A percentile compares a stretch with the other conserved stretches of the same genome.
phyloP scores from a whole-genome alignment of 2,797 vertebrate genomes.

The Rhinophrynus dorsalis region DNA sequence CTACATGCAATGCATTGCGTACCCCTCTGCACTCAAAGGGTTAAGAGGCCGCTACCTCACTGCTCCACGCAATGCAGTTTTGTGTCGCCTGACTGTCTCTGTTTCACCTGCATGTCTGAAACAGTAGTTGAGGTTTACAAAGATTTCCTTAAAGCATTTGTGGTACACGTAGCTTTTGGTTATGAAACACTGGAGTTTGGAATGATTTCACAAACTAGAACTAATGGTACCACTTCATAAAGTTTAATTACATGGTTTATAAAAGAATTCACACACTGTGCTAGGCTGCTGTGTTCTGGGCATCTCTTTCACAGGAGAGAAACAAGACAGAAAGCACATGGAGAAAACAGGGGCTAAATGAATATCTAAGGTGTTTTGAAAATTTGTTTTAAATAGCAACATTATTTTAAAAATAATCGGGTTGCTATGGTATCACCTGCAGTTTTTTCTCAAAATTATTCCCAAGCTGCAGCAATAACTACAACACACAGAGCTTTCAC shows the following conservation, averaged over 20 bases:
- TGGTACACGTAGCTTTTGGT: not conserved
- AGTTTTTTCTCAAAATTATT: constrained; percentile 16
- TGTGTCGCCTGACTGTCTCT: not conserved
- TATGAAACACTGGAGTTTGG: not conserved
- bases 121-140: not conserved
- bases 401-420: constrained; percentile 22
- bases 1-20: no score
- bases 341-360: constrained; percentile 36
- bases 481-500: constrained; percentile 22
- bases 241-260: not conserved
- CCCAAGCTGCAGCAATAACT: constrained; percentile 12
- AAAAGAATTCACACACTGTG: constrained; percentile 22
- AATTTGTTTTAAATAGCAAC: constrained; percentile 40
- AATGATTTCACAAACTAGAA: constrained; percentile 6
- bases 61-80: no score
- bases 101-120: not conserved
- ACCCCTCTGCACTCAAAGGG: no score
- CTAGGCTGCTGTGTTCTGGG: constrained; percentile 5
- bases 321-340: constrained; percentile 22
- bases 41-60: no score
- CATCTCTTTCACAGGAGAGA: constrained; percentile 3
- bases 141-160: not conserved
- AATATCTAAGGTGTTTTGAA: constrained; percentile 15
- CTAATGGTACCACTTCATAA: not conserved
- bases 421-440: constrained; percentile 33